phyloP scores from a whole-genome alignment of 2,888 invertebrate species.

The Pilophorus perplexus region DNA sequence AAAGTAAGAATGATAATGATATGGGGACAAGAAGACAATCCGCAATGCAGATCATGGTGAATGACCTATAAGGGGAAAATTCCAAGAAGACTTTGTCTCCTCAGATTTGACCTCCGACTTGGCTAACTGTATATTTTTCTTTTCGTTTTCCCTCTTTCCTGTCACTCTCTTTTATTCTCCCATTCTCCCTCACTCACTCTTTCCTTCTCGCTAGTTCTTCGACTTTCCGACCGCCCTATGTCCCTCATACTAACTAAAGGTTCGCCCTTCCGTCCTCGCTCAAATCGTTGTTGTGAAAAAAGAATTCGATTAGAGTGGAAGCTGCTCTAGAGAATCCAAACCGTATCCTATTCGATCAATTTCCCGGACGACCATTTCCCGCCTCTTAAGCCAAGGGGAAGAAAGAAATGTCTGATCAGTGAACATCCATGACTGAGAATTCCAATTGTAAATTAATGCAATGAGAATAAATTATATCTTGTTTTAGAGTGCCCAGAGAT shows the following conservation, averaged over 20 bases:
- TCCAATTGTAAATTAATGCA: too few relatives aligned
- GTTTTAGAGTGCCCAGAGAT: too few relatives aligned
- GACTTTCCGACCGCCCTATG: constrained; percentile 15
- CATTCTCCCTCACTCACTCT: not conserved
- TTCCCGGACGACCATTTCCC: constrained; percentile 8
- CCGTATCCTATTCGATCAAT: constrained; percentile 24
- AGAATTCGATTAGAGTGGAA: constrained; percentile 26
- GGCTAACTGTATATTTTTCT: constrained; percentile 16
- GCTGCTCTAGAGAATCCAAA: constrained; percentile 14
- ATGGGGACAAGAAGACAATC: too few relatives aligned
- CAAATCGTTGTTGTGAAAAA: constrained; percentile 18
- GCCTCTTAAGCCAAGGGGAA: not conserved
- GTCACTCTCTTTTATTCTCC: constrained; percentile 10
- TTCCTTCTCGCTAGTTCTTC: too few relatives aligned
- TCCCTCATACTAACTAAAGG: constrained; percentile 27
- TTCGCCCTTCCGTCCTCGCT: constrained; percentile 3
- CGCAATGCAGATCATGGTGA: constrained; percentile 15
- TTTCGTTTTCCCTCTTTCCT: constrained; percentile 10
- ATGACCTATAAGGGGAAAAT: constrained; percentile 4
- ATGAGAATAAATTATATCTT: too few relatives aligned
- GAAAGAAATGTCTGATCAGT: too few relatives aligned
- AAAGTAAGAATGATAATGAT: too few relatives aligned
- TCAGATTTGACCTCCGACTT: constrained; percentile 23
- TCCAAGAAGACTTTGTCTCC: not conserved
- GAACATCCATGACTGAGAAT: too few relatives aligned